A percentile compares a stretch with the other conserved stretches of the same genome.
Evolutionary conservation across 2,113 vertebrate genomes (phyloP).

Genomic region (Seriola rivoliana): DNA sequence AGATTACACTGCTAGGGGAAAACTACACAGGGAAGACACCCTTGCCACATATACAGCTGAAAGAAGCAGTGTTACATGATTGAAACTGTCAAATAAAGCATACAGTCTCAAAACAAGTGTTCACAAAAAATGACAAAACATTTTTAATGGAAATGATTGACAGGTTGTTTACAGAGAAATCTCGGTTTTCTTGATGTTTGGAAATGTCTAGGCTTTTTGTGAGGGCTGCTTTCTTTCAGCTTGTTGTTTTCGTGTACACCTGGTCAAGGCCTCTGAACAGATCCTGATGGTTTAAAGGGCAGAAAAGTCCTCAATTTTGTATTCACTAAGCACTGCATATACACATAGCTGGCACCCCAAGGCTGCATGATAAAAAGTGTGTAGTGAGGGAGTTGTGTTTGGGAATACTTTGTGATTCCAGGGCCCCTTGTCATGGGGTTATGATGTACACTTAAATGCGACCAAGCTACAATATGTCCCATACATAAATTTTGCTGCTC

Average conservation of each 20-base stretch:
- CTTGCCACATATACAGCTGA: constrained; percentile 54
- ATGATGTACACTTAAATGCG: constrained; percentile 22
- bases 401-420: constrained; percentile 9
- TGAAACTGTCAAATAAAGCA: constrained; percentile 83
- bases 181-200: constrained; percentile 51
- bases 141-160: constrained; percentile 77
- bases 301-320: constrained; percentile 27
- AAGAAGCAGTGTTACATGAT: constrained; percentile 69
- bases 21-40: constrained; percentile 69
- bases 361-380: neutral
- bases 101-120: constrained; percentile 70
- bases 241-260: constrained; percentile 17
- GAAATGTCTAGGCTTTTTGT: constrained; percentile 27
- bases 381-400: constrained; percentile 12
- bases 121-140: constrained; percentile 62
- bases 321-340: neutral
- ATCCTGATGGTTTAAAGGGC: constrained; percentile 46
- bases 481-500: constrained; percentile 33
- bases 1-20: constrained; percentile 70
- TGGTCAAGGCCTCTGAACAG: constrained; percentile 44
- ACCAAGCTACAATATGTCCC: constrained; percentile 35
- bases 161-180: constrained; percentile 71
- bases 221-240: constrained; percentile 16
- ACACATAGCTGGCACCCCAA: constrained; percentile 12
- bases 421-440: constrained; percentile 15